Evolutionary conservation across 2,888 invertebrate genomes (phyloP).

Genomic region (Shargacucullia verbasci): DNA sequence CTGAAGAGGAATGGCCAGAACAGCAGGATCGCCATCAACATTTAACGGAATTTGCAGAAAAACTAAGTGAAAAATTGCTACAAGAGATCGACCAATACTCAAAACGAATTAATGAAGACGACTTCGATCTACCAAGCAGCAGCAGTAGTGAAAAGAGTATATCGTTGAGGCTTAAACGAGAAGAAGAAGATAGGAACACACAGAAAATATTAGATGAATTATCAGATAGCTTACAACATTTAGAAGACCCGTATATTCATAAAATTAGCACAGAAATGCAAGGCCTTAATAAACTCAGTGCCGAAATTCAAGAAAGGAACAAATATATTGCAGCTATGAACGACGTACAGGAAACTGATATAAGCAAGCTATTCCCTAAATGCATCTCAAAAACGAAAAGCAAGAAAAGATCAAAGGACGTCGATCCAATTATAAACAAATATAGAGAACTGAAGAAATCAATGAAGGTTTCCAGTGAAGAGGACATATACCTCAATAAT

Average conservation of each 20-base stretch:
- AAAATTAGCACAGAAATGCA: constrained; percentile 89
- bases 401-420: constrained; percentile 85
- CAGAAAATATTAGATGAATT: constrained; percentile 85
- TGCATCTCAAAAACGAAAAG: constrained; percentile 86
- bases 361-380: constrained; percentile 84
- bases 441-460: constrained; percentile 84
- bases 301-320: constrained; percentile 89
- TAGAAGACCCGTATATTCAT: constrained; percentile 90
- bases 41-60: constrained; percentile 94
- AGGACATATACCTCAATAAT: constrained; percentile 82
- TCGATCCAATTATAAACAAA: constrained; percentile 85
- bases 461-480: constrained; percentile 83
- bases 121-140: constrained; percentile 86
- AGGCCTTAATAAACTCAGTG: constrained; percentile 88
- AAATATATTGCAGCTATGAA: constrained; percentile 89
- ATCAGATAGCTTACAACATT: constrained; percentile 86
- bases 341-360: constrained; percentile 84
- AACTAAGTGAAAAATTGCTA: constrained; percentile 94
- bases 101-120: constrained; percentile 86
- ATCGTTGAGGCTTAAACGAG: constrained; percentile 84
- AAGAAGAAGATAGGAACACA: constrained; percentile 85
- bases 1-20: constrained; percentile 90
- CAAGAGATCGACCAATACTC: constrained; percentile 92
- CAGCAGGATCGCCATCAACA: constrained; percentile 91
- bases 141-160: constrained; percentile 87